Base-by-base conservation (phyloP, 2,888 invertebrate species). In the Pristionchus fissidentatus region DNA sequence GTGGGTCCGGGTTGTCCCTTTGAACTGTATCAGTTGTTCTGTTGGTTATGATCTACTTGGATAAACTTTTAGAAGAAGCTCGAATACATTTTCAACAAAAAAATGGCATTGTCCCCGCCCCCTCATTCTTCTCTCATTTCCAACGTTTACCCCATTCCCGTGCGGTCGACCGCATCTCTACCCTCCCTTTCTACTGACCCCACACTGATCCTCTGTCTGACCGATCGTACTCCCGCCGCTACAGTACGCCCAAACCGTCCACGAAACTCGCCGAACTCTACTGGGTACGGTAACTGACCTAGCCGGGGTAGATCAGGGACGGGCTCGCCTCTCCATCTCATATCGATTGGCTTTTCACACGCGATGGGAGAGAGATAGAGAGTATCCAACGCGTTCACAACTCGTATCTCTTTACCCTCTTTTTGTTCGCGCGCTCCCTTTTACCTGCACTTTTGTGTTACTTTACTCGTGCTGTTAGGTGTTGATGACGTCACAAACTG, bases 21-120 rank as follows among this genome's bases (percentile, higher is more conserved):
- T 22, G 15, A 29, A n/a, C 26, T 43, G 32, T 57, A 10, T 8
- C 38, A 38, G 8, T 66, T 43, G 41, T 73, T n/a, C n/a, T n/a
- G 41, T 73, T 62, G 22, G 41, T 43, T 41, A 41, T 49, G 19
- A 49, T 15, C 49, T 4, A 35, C 1, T 66, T 66, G 32, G 43
- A 73, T 43, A 73, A 73, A 73, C 41, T 43, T n/a, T 43, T 26
- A 38, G 2, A 73, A 73, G 41, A 73, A n/a, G 49, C 49, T 49
- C 10, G 26, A 62, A 10, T 62, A 29, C 62, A 29, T 29, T 5
- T 19, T 73, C 41, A 19, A 49, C 10, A 49, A 19, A 15, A 10
- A 49, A 15, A 73, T 41, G 13, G 73, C 15, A 13, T 19, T 29
- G 3, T 32, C 15, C 15, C 26, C 41, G 43, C 32, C 41, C 55